Base-by-base conservation (phyloP, 2,888 invertebrate genomes). In the Ophraella communa region DNA sequence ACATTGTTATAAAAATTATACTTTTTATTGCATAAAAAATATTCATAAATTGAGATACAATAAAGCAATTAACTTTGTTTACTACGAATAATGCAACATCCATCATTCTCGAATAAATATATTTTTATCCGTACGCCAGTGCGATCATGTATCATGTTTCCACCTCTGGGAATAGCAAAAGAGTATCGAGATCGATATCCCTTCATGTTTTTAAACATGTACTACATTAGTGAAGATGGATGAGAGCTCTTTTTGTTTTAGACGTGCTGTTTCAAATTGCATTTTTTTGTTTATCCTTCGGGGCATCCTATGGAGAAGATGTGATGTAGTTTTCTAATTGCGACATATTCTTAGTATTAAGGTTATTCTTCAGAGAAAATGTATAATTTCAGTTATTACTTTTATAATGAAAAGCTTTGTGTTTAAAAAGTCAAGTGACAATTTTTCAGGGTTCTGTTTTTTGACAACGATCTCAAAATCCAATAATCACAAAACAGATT, bases 151-250 rank as follows among this genome's bases (percentile, higher is more conserved):
- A 18, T 27, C 51, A 30, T 51, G 23, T 23, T 39, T 54, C 39
- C 18, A 42, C 44, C 44, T 55, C 14, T 39, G 55, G 55, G 23
- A 55, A 24, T 23, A 55, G 44, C 27, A 27, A 27, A 24, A 44
- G 44, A 44, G 55, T 55, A 55, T 55, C 55, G 55, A 27, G 44
- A 55, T 55, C 55, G 55, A 39, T 49, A 39, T 58, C 49, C 58
- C 58, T 58, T 47, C 49, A 58, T 58, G 58, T 49, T 58, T 58
- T 58, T 58, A 58, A 58, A 58, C 49, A 58, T 49, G 58, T 58
- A 58, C 58, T 58, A 49, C 58, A 58, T 58, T 58, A 58, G 30
- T 35, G 58, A 58, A 58, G 58, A 58, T 58, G 44, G 58, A 58
- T 58, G 49, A 49, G 39, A 58, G 58, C 49, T 17, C 58, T 58